These are phyloP conservation scores for Chaetodon trifascialis DNA, from an alignment of 2,113 vertebrate species.

Conservation along the genomic window DNA sequence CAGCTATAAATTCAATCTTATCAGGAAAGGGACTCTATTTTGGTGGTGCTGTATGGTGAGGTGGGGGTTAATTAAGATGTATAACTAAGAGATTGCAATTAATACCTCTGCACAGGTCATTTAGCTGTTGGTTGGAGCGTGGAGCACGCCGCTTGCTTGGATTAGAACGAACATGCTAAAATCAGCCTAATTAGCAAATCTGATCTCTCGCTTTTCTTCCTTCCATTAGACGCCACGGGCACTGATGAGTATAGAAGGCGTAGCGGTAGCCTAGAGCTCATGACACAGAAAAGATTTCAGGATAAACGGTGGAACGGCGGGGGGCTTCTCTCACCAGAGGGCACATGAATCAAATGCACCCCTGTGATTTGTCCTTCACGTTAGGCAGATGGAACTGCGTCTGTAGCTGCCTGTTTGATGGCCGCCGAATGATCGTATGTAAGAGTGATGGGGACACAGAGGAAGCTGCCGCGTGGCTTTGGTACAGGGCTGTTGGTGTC, in stretches of 20 bases:
- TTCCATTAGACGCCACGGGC: slow-evolving; percentile 44
- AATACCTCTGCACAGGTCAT: slow-evolving; percentile 69
- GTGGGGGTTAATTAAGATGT: slow-evolving; percentile 77
- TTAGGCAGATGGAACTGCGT: slow-evolving; percentile 50
- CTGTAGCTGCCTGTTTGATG: slow-evolving; percentile 54
- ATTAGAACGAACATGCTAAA: slow-evolving; percentile 71
- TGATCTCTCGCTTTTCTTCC: slow-evolving; percentile 55
- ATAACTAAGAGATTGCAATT: slow-evolving; percentile 70
- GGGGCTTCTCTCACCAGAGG: slow-evolving; percentile 47
- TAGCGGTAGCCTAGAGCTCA: slow-evolving; percentile 40
- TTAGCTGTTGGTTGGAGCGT: slow-evolving; percentile 66
- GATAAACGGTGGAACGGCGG: slow-evolving; percentile 41
- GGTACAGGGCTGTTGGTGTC: slow-evolving; percentile 45
- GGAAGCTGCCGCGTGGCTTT: slow-evolving; percentile 8
- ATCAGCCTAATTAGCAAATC: slow-evolving; percentile 74
- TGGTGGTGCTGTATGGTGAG: slow-evolving; percentile 27
- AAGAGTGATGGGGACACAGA: slow-evolving; percentile 29
- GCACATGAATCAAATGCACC: slow-evolving; percentile 66
- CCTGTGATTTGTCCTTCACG: slow-evolving; percentile 68
- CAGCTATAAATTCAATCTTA: slow-evolving; percentile 46
- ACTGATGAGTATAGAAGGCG: slow-evolving; percentile 35
- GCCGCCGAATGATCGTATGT: slow-evolving; percentile 32
- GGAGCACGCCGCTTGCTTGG: slow-evolving; percentile 27
- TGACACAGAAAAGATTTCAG: slow-evolving; percentile 57
- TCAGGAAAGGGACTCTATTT: slow-evolving; percentile 39